Evolutionary conservation across 2,113 vertebrate species (phyloP).

Genomic region (Garra rufa): DNA sequence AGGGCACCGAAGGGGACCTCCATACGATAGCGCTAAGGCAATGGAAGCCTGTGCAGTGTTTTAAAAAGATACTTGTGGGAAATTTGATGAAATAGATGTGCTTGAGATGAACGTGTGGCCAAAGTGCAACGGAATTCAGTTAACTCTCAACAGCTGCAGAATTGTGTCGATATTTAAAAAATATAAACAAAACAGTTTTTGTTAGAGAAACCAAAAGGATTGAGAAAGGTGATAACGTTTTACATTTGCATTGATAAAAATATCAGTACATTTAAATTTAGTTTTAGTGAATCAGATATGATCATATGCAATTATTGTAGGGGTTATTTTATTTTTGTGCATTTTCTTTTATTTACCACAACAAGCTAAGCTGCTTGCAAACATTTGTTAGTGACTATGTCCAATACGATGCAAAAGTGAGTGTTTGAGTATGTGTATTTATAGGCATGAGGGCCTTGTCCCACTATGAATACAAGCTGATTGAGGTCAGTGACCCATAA

Average conservation of each 20-base stretch:
- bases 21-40: neutral
- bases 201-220: neutral
- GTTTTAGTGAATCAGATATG: too few relatives aligned
- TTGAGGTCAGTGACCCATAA: constrained; percentile 22
- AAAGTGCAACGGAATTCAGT: neutral
- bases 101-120: neutral
- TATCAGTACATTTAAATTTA: neutral
- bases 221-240: neutral
- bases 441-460: neutral
- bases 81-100: neutral
- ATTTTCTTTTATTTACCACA: neutral
- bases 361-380: neutral
- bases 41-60: neutral
- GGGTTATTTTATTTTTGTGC: neutral
- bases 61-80: neutral
- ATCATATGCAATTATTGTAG: neutral
- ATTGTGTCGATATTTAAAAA: neutral
- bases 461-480: constrained; percentile 13
- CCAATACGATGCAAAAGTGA: neutral
- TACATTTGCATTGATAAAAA: neutral
- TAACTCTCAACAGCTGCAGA: neutral
- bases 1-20: neutral
- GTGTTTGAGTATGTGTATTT: constrained; percentile 3
- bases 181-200: neutral
- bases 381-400: neutral